Evolutionary conservation across 2,113 vertebrate species (phyloP), one percentile per base, ranked within the genome.

Genomic region (Jacana jacana): DNA sequence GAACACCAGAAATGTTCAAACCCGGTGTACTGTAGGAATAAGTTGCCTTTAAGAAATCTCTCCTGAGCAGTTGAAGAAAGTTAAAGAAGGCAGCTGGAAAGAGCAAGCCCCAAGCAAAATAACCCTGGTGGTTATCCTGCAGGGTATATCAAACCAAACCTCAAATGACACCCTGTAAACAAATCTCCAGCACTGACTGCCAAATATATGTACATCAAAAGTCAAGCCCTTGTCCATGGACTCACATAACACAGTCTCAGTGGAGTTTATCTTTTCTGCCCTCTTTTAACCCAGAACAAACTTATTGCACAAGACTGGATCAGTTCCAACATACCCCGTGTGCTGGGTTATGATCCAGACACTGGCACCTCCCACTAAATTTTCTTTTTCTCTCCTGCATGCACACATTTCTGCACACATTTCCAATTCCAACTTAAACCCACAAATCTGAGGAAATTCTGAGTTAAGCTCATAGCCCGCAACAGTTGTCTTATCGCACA

Each of bases 251-350:
- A 87, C 37, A 42, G 42, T 86, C 84, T 81, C 80, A 39, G 19
- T 91, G 85, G 94, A 94, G 52, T 94, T 91, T 78, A 91, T 89
- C 33, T 79, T 81, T 76, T 79, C 89, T 93, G 86, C 77, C 63
- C 46, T 94, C 57, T 71, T 81, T 86, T 92, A 95, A 97, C 96
- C 93, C 72, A 42, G 91, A 97, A 81, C 83, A 95, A 98, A 97
- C 52, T 95, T 92, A 84, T 91, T 94, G 89, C 97, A 92, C 83
- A 89, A 95, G 93, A 69, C 39, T 22, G 96, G 95, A 89, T n/a
- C 63, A 6, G 13, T 80, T 93, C 94, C 97, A 97, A 70, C 28
- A 66, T 11, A 91, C 22, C 60, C 91, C 5, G 19, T 44, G 64
- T 73, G 82, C 81, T 72, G 64, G 55, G 75, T 84, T 97, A 75